phyloP scores from a whole-genome alignment of 2,888 invertebrate genomes.

The Drosophila quinaria region DNA sequence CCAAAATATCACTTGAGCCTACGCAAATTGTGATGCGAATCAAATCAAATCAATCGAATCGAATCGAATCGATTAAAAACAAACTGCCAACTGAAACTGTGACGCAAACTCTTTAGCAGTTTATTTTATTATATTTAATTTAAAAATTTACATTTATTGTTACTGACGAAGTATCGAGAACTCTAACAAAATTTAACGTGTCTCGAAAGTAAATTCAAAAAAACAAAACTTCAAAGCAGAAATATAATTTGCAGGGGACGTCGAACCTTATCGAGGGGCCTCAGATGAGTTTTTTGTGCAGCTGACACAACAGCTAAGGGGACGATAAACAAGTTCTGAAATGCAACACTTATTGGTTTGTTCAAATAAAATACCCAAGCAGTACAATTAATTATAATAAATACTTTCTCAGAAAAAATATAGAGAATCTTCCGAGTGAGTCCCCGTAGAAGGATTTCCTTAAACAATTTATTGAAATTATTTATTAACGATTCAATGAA shows the following conservation, averaged over 20 bases:
- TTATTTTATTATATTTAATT: constrained; percentile 9
- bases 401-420: neutral
- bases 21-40: constrained; percentile 31
- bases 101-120: constrained; percentile 16
- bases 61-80: constrained; percentile 2
- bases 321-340: constrained; percentile 29
- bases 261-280: constrained; percentile 33
- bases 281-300: constrained; percentile 12
- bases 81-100: constrained; percentile 18
- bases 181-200: neutral
- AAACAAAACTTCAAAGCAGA: neutral
- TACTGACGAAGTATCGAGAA: constrained; percentile 21
- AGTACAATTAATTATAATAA: constrained; percentile 2
- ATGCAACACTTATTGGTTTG: neutral
- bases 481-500: neutral
- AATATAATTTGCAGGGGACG: constrained; percentile 30
- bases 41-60: constrained; percentile 23
- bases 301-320: constrained; percentile 21
- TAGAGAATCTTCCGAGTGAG: neutral
- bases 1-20: constrained; percentile 37
- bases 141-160: constrained; percentile 13
- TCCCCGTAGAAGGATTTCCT: neutral
- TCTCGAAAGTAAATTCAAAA: constrained; percentile 14
- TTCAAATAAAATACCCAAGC: neutral
- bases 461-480: neutral